A percentile compares a stretch with the other conserved stretches of the same genome.
Conservation (phyloP, 2,888 invertebrate genomes). For the Cylindroiulus punctatus region DNA sequence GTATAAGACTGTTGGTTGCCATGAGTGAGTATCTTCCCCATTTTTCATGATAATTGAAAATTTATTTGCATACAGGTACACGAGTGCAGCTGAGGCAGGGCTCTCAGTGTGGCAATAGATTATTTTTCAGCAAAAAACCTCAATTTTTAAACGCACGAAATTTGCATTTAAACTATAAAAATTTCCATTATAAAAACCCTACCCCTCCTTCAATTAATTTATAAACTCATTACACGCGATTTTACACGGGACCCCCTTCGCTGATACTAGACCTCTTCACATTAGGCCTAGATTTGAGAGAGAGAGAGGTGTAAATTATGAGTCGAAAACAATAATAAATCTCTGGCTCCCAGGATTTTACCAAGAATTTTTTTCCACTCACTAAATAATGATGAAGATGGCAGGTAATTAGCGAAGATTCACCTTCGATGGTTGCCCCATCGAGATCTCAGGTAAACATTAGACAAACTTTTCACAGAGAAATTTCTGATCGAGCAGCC, state of each 20-base stretch:
- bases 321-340: conserved; percentile 40
- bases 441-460: conserved; percentile 22
- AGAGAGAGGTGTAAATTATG: background rate
- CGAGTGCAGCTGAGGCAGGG: too few species aligned
- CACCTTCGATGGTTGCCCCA: conserved; percentile 36
- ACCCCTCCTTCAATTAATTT: conserved; percentile 39
- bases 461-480: background rate
- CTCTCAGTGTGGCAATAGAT: background rate
- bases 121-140: background rate
- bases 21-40: background rate
- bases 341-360: background rate
- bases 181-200: background rate
- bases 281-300: background rate
- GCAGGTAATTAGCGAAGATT: conserved; percentile 35
- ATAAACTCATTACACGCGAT: conserved; percentile 34
- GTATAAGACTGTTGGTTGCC: background rate
- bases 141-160: background rate
- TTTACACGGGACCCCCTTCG: conserved; percentile 16
- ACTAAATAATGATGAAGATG: background rate
- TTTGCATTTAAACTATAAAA: background rate
- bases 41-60: background rate
- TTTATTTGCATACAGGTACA: background rate
- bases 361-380: conserved; percentile 4
- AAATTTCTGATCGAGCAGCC: conserved; percentile 1
- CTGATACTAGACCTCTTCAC: conserved; percentile 35